These are phyloP conservation scores for Galerucella nymphaeae DNA, from an alignment of 2,888 invertebrate species.

Conservation along the genomic window DNA sequence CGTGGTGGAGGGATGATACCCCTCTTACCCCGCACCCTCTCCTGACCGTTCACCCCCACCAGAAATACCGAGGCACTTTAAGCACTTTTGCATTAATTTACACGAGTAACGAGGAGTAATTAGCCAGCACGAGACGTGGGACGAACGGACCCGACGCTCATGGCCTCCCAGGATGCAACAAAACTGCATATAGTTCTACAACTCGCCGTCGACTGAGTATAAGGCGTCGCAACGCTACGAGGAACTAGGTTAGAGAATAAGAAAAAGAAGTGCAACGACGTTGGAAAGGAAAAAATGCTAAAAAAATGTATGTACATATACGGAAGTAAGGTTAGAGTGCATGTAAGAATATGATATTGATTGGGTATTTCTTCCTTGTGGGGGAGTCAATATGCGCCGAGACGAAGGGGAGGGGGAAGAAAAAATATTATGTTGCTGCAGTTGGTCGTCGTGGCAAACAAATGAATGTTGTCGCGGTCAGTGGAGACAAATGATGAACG, in stretches of 20 bases:
- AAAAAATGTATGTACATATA: constrained; percentile 66
- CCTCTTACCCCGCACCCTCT: constrained; percentile 40
- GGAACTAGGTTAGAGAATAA: constrained; percentile 66
- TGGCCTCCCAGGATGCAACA: constrained; percentile 48
- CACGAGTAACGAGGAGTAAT: constrained; percentile 47
- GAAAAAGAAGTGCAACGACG: constrained; percentile 60
- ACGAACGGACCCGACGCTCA: constrained; percentile 36
- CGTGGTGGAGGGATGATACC: constrained; percentile 45
- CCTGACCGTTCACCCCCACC: constrained; percentile 45
- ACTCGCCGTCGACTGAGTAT: constrained; percentile 61
- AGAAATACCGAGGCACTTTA: constrained; percentile 44
- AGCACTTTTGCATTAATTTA: constrained; percentile 54
- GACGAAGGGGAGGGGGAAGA: constrained; percentile 39
- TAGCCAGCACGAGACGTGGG: constrained; percentile 37
- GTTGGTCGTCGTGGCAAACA: constrained; percentile 50
- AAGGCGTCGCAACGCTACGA: constrained; percentile 60
- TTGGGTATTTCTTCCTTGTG: constrained; percentile 63
- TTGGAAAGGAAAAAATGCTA: constrained; percentile 59
- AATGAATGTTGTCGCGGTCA: constrained; percentile 51
- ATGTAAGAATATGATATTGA: constrained; percentile 64
- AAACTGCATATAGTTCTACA: constrained; percentile 62
- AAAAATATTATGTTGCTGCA: constrained; percentile 48
- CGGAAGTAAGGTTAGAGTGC: constrained; percentile 66
- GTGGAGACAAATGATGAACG: constrained; percentile 47
- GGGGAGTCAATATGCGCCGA: constrained; percentile 50